These are phyloP conservation scores for Perca fluviatilis DNA, from an alignment of 2,113 vertebrate species.

Conservation along the genomic window DNA sequence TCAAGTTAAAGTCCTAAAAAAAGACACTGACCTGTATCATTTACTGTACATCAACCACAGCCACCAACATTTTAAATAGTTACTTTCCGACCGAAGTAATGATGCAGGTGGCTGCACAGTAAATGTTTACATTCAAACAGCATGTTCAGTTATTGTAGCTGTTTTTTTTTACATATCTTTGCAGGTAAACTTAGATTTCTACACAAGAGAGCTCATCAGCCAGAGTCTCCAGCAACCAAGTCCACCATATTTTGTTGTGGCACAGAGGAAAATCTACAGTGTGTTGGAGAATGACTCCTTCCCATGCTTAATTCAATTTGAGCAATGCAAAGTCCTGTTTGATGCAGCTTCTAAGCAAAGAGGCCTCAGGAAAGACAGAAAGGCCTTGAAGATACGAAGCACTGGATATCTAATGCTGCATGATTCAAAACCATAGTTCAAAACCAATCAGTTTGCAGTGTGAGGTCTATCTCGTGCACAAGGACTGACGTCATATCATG, in stretches of 20 bases:
- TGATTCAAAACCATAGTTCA: conserved; percentile 23
- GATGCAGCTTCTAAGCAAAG: conserved; percentile 19
- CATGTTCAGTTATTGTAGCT: neutral
- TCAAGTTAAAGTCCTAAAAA: neutral
- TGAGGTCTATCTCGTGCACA: conserved; percentile 12
- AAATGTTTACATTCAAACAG: neutral
- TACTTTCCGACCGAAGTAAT: neutral
- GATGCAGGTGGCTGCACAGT: neutral
- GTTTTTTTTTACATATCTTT: conserved; percentile 2
- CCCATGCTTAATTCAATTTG: conserved; percentile 84
- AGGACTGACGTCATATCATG: conserved; percentile 21
- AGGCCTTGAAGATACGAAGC: conserved; percentile 24
- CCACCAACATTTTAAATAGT: neutral
- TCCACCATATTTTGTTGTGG: conserved; percentile 82
- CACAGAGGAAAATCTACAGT: conserved; percentile 84
- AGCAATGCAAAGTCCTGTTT: conserved; percentile 83
- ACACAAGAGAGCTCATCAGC: conserved; percentile 77
- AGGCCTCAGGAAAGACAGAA: conserved; percentile 13
- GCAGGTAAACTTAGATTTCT: conserved; percentile 88
- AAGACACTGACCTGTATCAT: neutral
- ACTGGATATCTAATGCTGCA: conserved; percentile 1
- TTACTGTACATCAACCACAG: conserved; percentile 6
- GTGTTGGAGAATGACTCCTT: conserved; percentile 86
- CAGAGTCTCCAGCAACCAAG: conserved; percentile 81
- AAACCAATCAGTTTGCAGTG: conserved; percentile 14